A percentile compares a stretch with the other conserved stretches of the same genome.
Conservation (phyloP, 1,140 invertebrate genomes). For the Ceratina australensis region DNA sequence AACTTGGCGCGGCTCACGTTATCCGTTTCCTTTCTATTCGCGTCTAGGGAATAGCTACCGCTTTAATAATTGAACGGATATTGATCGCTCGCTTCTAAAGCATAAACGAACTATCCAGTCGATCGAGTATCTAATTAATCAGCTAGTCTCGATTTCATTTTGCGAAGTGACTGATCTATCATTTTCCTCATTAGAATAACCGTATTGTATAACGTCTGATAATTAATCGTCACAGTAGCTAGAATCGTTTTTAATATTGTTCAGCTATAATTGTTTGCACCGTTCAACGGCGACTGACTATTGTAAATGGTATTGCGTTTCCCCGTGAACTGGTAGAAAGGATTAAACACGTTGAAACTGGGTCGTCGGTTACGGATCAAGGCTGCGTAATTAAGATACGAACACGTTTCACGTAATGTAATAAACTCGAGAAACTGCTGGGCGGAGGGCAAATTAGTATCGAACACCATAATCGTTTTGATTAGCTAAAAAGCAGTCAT, state of each 20-base stretch:
- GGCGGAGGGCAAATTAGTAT: too few relatives aligned
- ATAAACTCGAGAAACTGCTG: neutral
- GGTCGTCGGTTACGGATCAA: conserved; percentile 43
- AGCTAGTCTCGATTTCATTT: too few relatives aligned
- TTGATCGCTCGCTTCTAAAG: neutral
- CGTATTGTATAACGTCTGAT: too few relatives aligned
- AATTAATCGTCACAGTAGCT: too few relatives aligned
- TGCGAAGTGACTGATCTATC: too few relatives aligned
- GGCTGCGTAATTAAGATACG: conserved; percentile 12
- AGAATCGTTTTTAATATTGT: too few relatives aligned
- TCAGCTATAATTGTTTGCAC: neutral
- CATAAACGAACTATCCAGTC: neutral
- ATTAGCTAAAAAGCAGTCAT: too few relatives aligned
- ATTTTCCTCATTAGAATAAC: too few relatives aligned
- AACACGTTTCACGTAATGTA: neutral
- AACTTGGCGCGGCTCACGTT: neutral
- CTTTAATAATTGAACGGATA: conserved; percentile 30
- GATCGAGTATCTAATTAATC: too few relatives aligned
- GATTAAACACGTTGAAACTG: conserved; percentile 32
- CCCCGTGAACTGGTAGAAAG: conserved; percentile 16
- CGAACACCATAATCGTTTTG: too few relatives aligned
- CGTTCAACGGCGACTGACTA: neutral
- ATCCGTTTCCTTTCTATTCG: conserved; percentile 1
- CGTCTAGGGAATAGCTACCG: neutral
- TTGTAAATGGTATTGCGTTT: neutral